Conservation (phyloP, 2,888 invertebrate genomes). For the Esperia sulphurella region DNA sequence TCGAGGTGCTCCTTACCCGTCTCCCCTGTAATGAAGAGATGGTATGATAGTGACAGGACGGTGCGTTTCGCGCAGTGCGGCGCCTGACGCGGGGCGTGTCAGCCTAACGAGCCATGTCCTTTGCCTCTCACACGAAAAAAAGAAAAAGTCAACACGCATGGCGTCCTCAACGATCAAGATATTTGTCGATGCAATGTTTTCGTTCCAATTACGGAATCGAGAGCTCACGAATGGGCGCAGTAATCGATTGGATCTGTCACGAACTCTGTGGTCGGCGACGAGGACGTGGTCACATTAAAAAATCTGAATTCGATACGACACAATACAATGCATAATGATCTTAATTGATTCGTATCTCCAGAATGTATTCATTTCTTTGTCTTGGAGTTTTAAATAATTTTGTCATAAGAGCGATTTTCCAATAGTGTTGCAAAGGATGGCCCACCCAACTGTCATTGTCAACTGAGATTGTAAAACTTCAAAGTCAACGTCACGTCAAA, state of each 20-base stretch:
- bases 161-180: slow-evolving; percentile 34
- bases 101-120: slow-evolving; percentile 46
- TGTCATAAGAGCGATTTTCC: too few species aligned
- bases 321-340: background rate
- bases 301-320: slow-evolving; percentile 33
- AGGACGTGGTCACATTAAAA: slow-evolving; percentile 27
- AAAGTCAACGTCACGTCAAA: too few species aligned
- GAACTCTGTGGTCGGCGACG: slow-evolving; percentile 36
- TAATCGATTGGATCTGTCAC: slow-evolving; percentile 56
- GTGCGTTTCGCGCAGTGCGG: slow-evolving; percentile 16
- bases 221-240: slow-evolving; percentile 49
- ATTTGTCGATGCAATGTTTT: slow-evolving; percentile 44
- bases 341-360: background rate
- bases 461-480: too few species aligned
- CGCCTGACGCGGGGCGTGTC: slow-evolving; percentile 36
- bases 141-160: slow-evolving; percentile 10
- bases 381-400: background rate
- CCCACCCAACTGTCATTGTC: too few species aligned
- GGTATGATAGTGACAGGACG: slow-evolving; percentile 43
- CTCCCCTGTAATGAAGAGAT: slow-evolving; percentile 49
- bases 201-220: slow-evolving; percentile 63
- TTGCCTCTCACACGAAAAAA: slow-evolving; percentile 22
- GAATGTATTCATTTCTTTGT: background rate
- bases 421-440: too few species aligned
- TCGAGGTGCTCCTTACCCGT: slow-evolving; percentile 44